Conservation (phyloP, 2,113 vertebrate species). For the Hepsetus odoe region DNA sequence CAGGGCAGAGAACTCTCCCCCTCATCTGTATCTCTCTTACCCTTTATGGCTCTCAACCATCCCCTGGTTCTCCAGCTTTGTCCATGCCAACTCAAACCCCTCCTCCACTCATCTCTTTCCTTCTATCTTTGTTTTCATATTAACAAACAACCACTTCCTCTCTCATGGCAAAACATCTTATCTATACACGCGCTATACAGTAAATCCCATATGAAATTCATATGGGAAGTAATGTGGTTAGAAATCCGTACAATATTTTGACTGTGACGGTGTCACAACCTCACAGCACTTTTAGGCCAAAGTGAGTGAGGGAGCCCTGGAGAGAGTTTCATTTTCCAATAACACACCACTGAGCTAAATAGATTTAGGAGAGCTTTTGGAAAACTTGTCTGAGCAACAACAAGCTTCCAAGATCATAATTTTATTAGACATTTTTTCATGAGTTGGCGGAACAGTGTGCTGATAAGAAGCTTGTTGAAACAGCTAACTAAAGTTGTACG, state of each 20-base stretch:
- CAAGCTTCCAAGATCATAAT: slow-evolving; percentile 7
- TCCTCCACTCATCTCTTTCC: slow-evolving; percentile 28
- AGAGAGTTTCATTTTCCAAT: slow-evolving; percentile 35
- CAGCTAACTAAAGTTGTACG: neutral
- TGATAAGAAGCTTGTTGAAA: slow-evolving; percentile 12
- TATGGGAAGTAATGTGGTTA: neutral
- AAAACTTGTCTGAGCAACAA: neutral
- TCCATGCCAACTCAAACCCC: neutral
- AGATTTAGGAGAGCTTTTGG: slow-evolving; percentile 10
- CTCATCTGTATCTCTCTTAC: slow-evolving; percentile 8
- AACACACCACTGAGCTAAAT: slow-evolving; percentile 15
- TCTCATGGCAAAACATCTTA: neutral
- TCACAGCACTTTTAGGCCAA: neutral
- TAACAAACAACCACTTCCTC: slow-evolving; percentile 20
- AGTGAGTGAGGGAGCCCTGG: neutral
- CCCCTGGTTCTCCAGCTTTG: neutral
- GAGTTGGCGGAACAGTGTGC: slow-evolving; percentile 6
- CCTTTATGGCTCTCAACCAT: neutral
- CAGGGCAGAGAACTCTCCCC: slow-evolving; percentile 1
- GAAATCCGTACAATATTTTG: slow-evolving; percentile 34
- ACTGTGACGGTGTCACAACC: slow-evolving; percentile 19
- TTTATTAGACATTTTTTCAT: neutral
- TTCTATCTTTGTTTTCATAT: slow-evolving; percentile 23
- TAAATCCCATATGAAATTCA: neutral
- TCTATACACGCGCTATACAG: neutral